Conservation (phyloP, 2,113 vertebrate species). For the Pterophyllum scalare region DNA sequence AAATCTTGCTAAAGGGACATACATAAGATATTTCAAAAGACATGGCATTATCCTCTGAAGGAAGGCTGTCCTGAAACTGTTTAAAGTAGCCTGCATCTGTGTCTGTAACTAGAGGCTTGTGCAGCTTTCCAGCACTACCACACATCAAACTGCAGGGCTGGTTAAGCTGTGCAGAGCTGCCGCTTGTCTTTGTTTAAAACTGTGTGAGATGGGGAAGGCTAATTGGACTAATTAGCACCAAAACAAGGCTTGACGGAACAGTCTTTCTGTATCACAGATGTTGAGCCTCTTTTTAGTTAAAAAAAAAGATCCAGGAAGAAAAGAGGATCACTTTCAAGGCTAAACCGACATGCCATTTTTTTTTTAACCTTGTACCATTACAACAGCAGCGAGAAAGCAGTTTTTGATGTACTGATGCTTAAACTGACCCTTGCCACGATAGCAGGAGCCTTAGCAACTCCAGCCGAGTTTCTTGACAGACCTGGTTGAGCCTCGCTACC, state of each 20-base stretch:
- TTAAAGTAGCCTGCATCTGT: conserved; percentile 54
- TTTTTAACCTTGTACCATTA: conserved; percentile 31
- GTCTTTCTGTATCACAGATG: conserved; percentile 64
- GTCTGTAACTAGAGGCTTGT: conserved; percentile 61
- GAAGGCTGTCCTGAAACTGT: conserved; percentile 50
- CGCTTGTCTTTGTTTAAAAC: conserved; percentile 67
- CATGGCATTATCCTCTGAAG: conserved; percentile 37
- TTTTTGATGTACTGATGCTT: conserved; percentile 50
- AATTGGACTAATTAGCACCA: conserved; percentile 77
- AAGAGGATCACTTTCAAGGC: conserved; percentile 52
- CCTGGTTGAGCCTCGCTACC: neutral
- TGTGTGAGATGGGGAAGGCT: conserved; percentile 63
- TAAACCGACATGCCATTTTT: conserved; percentile 47
- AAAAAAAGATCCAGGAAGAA: conserved; percentile 43
- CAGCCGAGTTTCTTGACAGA: conserved; percentile 38
- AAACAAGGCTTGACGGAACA: conserved; percentile 64
- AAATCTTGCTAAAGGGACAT: conserved; percentile 49
- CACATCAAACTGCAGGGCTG: conserved; percentile 61
- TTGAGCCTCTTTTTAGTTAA: conserved; percentile 48
- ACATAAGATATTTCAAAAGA: conserved; percentile 32
- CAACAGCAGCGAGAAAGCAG: conserved; percentile 15
- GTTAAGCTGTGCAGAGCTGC: conserved; percentile 51
- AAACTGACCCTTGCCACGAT: conserved; percentile 50
- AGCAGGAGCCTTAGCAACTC: conserved; percentile 17
- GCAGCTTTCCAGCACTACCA: conserved; percentile 54